phyloP scores from a whole-genome alignment of 2,113 vertebrate species.

The Loxodonta africana region DNA sequence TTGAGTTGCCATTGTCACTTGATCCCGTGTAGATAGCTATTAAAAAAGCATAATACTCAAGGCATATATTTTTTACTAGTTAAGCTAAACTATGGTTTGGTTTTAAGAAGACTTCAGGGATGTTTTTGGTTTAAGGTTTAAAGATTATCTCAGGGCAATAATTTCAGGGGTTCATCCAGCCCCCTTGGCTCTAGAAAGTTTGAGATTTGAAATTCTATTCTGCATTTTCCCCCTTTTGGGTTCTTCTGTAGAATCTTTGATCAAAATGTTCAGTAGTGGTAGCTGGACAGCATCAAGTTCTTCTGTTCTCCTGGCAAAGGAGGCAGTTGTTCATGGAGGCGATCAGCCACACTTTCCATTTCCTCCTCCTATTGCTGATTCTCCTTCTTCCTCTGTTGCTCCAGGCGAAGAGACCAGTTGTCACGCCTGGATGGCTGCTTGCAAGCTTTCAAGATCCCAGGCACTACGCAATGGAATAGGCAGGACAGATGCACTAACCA shows the following conservation, averaged over 20 bases:
- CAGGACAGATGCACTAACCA: not conserved
- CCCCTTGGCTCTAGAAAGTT: not conserved
- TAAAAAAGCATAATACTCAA: not conserved
- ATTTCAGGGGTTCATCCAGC: not conserved
- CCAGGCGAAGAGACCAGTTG: not conserved
- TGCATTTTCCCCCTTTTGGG: not conserved
- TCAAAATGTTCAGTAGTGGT: not conserved
- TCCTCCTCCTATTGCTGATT: too few species aligned
- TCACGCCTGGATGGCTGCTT: not conserved
- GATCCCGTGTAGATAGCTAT: not conserved
- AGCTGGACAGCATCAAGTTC: not conserved
- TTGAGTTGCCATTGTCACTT: not conserved
- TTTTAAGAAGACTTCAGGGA: not conserved
- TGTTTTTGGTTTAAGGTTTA: not conserved
- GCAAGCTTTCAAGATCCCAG: not conserved
- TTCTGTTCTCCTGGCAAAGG: not conserved
- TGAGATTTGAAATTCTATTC: not conserved
- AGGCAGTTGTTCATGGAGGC: not conserved
- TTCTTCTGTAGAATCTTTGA: not conserved
- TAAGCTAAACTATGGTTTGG: not conserved
- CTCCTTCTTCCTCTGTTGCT: not conserved
- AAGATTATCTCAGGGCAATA: not conserved
- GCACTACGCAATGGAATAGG: not conserved
- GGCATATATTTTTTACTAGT: not conserved
- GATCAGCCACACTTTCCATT: too few species aligned